These are phyloP conservation scores for Pogonomyrmex barbatus DNA, from an alignment of 1,140 invertebrate genomes.

Conservation along the genomic window DNA sequence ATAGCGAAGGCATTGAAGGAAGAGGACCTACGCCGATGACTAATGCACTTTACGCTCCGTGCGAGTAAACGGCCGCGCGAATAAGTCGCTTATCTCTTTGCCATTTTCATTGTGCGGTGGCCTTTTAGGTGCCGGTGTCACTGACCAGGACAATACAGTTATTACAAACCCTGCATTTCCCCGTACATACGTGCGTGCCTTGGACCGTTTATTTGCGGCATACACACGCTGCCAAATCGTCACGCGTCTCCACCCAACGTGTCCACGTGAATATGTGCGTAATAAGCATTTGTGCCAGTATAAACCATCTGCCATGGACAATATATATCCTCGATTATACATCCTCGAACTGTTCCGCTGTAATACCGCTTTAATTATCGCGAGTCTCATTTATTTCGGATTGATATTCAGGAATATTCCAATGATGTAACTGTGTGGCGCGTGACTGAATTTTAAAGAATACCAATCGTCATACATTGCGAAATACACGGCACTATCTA, in stretches of 20 bases:
- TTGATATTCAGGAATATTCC: background rate
- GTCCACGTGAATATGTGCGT: background rate
- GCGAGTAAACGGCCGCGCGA: constrained; percentile 3
- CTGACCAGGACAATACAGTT: constrained; percentile 69
- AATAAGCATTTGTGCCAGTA: constrained; percentile 11
- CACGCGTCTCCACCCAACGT: constrained; percentile 29
- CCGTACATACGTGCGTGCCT: background rate
- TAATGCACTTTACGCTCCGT: constrained; percentile 33
- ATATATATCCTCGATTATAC: constrained; percentile 27
- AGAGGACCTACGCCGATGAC: constrained; percentile 25
- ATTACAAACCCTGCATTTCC: constrained; percentile 58
- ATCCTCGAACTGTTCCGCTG: constrained; percentile 7
- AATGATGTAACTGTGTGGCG: background rate
- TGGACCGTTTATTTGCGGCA: constrained; percentile 60
- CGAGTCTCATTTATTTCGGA: background rate
- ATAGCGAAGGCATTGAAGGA: constrained; percentile 11
- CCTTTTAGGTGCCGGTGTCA: constrained; percentile 66
- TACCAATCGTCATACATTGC: background rate
- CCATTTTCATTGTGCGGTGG: constrained; percentile 26
- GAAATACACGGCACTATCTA: background rate
- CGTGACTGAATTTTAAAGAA: background rate
- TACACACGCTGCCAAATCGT: constrained; percentile 58
- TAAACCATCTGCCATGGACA: background rate
- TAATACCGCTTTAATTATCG: constrained; percentile 18
- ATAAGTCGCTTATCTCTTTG: constrained; percentile 56